Evolutionary conservation across 2,797 vertebrate genomes (phyloP), one percentile per base, ranked within the genome.

Genomic region (Gephyroberyx darwinii): DNA sequence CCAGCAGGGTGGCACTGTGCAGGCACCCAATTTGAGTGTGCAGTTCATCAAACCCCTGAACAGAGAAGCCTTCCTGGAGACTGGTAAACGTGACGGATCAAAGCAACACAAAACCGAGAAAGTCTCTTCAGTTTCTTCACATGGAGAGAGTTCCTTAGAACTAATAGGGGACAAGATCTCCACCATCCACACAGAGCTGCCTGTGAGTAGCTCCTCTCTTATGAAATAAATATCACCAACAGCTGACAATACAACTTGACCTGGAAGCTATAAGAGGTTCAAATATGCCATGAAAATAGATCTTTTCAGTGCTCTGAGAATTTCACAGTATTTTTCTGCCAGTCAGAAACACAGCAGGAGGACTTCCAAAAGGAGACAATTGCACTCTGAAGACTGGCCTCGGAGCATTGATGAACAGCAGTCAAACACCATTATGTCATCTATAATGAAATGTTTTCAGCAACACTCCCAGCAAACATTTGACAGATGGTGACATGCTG

Each of bases 31-130:
- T 39, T 51, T 90, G 51, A 89, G 60, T 9, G 88, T 93, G 51
- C 92, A 90, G 66, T 93, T 92, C 85, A 80, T 89, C 81, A 92
- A 89, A 80, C 91, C 90, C 5, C 84, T 91, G n/a, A 89, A 87
- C 48, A 82, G 91, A 4, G 89, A 93, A 13, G 87, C 87, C 13
- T 93, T 92, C 76, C 9, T 87, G 14, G 79, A 80, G 0, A 71
- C 82, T 0, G 80, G 75, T 0, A 75, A 55, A 3, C 63, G 4
- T 5, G 62, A 69, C 6, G 57, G 35, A 67, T 60, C 62, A 0
- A 78, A 82, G 70, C 74, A 31, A 9, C 53, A 33, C 39, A 58
- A 68, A 0, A 76, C 65, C 0, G 86, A 81, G 16, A 85, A 84
- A 8, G 86, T 71, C 0, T 66, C 71, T 0, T 72, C 67, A 0